A percentile compares a stretch with the other conserved stretches of the same genome.
These are phyloP conservation scores for Alethe diademata DNA, from an alignment of 2,113 vertebrate genomes.

Conservation along the genomic window DNA sequence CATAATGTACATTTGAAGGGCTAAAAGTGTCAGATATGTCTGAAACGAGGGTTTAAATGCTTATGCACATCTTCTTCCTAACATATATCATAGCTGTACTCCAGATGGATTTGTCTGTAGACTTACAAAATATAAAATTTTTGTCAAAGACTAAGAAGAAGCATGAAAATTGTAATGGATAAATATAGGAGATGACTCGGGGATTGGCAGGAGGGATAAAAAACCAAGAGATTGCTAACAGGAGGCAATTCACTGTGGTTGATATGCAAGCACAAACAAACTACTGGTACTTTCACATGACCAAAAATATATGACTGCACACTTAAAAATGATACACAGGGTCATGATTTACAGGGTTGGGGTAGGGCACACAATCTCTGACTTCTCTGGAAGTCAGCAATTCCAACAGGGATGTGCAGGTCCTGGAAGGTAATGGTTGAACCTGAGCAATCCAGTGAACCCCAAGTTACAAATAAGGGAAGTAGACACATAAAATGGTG, in stretches of 20 bases:
- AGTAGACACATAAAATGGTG: background rate
- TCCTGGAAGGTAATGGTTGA: background rate
- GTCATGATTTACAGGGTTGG: background rate
- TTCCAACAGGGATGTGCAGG: background rate
- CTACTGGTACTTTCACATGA: background rate
- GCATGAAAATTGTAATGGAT: background rate
- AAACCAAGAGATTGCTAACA: background rate
- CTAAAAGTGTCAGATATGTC: background rate
- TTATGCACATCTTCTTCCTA: background rate
- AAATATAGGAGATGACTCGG: background rate
- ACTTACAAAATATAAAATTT: background rate
- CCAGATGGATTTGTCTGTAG: background rate
- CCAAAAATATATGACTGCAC: background rate
- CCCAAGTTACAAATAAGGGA: background rate
- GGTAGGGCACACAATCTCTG: fast-evolving
- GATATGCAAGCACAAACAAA: background rate
- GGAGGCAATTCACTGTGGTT: background rate
- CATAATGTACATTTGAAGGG: background rate
- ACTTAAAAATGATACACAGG: fast-evolving
- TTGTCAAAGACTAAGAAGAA: background rate
- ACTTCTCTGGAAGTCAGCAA: background rate
- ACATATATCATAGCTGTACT: background rate
- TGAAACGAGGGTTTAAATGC: background rate
- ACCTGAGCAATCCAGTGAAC: background rate
- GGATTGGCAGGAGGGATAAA: background rate